phyloP scores from a whole-genome alignment of 2,888 invertebrate species.

The Lasius fuliginosus region DNA sequence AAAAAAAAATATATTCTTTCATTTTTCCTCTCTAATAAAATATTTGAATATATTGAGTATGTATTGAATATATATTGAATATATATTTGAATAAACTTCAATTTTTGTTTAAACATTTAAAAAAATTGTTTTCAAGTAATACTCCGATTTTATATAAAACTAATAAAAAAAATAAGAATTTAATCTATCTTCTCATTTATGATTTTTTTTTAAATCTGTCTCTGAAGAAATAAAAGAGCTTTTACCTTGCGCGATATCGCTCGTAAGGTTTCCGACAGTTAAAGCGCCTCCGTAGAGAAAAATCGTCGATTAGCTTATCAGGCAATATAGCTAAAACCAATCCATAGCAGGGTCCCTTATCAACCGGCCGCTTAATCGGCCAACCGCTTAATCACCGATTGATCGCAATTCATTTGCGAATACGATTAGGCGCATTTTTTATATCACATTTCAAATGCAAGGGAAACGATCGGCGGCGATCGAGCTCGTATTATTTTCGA shows the following conservation, averaged over 20 bases:
- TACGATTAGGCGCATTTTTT: conserved; percentile 69
- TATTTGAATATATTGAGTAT: background rate
- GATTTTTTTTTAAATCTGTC: background rate
- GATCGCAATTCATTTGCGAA: conserved; percentile 67
- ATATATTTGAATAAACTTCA: background rate
- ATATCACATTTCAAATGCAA: conserved; percentile 76
- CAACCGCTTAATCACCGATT: conserved; percentile 56
- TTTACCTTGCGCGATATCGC: conserved; percentile 50
- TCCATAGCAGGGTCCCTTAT: conserved; percentile 64
- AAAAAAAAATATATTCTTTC: background rate
- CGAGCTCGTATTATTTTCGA: conserved; percentile 76
- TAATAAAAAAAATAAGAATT: background rate
- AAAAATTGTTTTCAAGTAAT: background rate
- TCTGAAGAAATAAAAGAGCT: background rate
- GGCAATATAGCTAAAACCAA: conserved; percentile 60
- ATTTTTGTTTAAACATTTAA: background rate
- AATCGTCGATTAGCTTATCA: conserved; percentile 74
- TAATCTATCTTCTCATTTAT: conserved; percentile 1
- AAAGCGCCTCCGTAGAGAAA: conserved; percentile 66
- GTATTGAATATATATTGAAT: background rate
- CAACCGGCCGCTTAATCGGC: conserved; percentile 68
- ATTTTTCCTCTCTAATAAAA: background rate
- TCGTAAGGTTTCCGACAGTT: conserved; percentile 40
- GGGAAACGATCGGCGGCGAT: conserved; percentile 62
- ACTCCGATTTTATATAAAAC: background rate